Conservation (phyloP, 2,797 vertebrate species). For the Pelodytes ibericus region DNA sequence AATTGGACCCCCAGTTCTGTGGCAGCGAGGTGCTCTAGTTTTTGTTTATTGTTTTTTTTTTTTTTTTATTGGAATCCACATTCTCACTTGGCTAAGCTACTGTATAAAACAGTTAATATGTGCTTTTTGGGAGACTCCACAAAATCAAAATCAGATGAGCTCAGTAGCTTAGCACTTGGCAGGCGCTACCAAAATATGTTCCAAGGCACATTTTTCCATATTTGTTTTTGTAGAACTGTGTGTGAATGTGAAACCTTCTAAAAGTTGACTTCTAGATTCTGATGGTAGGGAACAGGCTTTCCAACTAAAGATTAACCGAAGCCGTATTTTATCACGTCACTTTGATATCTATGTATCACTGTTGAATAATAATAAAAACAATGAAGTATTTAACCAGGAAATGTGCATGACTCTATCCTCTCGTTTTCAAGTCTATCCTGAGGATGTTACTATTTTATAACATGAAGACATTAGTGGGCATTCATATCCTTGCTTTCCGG, state of each 20-base stretch:
- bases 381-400: too few relatives aligned
- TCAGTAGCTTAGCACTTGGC: slow-evolving; percentile 43
- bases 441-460: too few relatives aligned
- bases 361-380: too few relatives aligned
- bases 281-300: background rate
- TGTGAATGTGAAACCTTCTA: slow-evolving; percentile 37
- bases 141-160: slow-evolving; percentile 52
- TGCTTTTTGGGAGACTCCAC: slow-evolving; percentile 44
- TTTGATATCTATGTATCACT: background rate
- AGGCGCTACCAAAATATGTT: background rate
- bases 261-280: slow-evolving; percentile 19
- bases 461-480: too few relatives aligned
- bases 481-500: too few relatives aligned
- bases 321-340: background rate
- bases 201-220: slow-evolving; percentile 52
- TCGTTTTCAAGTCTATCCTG: too few relatives aligned
- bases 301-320: background rate
- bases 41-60: slow-evolving; percentile 39
- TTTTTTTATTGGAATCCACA: too few relatives aligned
- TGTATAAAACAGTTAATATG: slow-evolving; percentile 50
- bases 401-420: too few relatives aligned
- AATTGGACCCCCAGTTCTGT: too few relatives aligned
- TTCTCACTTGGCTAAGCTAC: slow-evolving; percentile 46
- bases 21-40: too few relatives aligned
- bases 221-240: slow-evolving; percentile 42